These are phyloP conservation scores for Theonella swinhoei DNA, from an alignment of 37 sponge, comb jelly and placozoan species.

Conservation along the genomic window DNA sequence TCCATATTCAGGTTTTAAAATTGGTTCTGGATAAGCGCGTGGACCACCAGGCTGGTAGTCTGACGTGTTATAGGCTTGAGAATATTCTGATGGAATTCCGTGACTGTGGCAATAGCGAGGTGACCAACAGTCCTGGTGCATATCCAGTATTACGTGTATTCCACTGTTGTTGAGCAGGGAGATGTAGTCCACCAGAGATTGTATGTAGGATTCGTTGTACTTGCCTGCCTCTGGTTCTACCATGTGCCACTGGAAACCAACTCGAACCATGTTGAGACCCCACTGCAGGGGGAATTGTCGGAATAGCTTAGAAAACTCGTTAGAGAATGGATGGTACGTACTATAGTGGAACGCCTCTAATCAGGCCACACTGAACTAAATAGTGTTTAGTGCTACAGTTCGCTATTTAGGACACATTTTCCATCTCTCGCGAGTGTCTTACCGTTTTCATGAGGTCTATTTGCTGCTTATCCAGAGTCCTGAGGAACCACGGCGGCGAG, in stretches of 20 bases:
- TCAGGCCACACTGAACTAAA: not conserved
- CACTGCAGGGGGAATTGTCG: constrained; percentile 18
- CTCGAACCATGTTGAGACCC: constrained; percentile 43
- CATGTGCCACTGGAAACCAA: constrained; percentile 57
- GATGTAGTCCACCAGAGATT: constrained; percentile 30
- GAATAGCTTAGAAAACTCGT: too few relatives aligned
- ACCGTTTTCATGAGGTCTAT: constrained; percentile 40
- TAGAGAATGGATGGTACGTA: not conserved
- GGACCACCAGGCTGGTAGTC: constrained; percentile 29
- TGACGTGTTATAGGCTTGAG: constrained; percentile 25
- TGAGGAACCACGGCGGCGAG: not conserved
- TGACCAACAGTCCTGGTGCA: constrained; percentile 58
- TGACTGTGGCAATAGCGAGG: constrained; percentile 37
- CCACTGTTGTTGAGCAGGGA: constrained; percentile 16
- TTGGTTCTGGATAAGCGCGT: constrained; percentile 42
- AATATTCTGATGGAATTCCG: constrained; percentile 29
- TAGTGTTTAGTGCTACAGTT: not conserved
- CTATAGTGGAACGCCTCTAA: not conserved
- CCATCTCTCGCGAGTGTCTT: not conserved
- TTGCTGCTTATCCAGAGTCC: constrained; percentile 2
- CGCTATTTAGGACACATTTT: too few relatives aligned
- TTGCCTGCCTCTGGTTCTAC: constrained; percentile 27
- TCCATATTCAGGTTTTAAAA: constrained; percentile 34
- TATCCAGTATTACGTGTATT: constrained; percentile 42
- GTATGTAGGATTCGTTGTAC: constrained; percentile 35